Evolutionary conservation across 2,797 vertebrate species (phyloP).

Genomic region (Melanotaenia trifasciata): DNA sequence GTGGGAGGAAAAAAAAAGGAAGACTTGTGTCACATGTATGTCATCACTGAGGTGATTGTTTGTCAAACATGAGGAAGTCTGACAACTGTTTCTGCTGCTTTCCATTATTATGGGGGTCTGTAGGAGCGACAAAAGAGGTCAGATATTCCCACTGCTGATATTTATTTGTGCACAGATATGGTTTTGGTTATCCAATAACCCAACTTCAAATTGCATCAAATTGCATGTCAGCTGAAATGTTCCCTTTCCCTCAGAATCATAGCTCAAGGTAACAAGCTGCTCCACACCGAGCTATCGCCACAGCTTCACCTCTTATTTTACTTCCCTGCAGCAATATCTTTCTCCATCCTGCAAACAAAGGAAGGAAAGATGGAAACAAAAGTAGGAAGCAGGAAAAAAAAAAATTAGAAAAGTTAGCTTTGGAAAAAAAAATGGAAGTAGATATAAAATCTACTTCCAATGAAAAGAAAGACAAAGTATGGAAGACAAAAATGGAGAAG

Average conservation of each 20-base stretch:
- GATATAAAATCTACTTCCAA: slow-evolving; percentile 16
- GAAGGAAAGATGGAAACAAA: neutral
- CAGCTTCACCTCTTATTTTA: slow-evolving; percentile 12
- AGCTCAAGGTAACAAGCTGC: slow-evolving; percentile 52
- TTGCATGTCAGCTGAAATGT: slow-evolving; percentile 46
- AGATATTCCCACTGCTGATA: slow-evolving; percentile 36
- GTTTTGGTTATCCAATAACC: slow-evolving; percentile 41
- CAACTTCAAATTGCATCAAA: slow-evolving; percentile 54
- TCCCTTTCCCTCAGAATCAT: slow-evolving; percentile 37
- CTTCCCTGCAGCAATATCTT: slow-evolving; percentile 37
- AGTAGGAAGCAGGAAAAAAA: neutral
- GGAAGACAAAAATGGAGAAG: slow-evolving; percentile 49
- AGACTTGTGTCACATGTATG: neutral
- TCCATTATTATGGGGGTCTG: slow-evolving; percentile 16
- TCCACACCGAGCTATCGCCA: slow-evolving; percentile 5
- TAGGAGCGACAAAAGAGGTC: slow-evolving; percentile 20
- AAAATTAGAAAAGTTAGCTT: neutral
- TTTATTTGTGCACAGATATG: slow-evolving; percentile 40
- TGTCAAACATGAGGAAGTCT: neutral
- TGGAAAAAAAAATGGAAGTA: slow-evolving; percentile 22
- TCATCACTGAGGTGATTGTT: neutral
- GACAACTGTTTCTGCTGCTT: neutral
- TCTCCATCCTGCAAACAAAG: neutral
- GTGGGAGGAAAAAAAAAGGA: neutral
- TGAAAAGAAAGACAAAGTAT: slow-evolving; percentile 32